Evolutionary conservation across 2,113 vertebrate genomes (phyloP), one percentile per base, ranked within the genome.

Genomic region (Zonotrichia leucophrys): DNA sequence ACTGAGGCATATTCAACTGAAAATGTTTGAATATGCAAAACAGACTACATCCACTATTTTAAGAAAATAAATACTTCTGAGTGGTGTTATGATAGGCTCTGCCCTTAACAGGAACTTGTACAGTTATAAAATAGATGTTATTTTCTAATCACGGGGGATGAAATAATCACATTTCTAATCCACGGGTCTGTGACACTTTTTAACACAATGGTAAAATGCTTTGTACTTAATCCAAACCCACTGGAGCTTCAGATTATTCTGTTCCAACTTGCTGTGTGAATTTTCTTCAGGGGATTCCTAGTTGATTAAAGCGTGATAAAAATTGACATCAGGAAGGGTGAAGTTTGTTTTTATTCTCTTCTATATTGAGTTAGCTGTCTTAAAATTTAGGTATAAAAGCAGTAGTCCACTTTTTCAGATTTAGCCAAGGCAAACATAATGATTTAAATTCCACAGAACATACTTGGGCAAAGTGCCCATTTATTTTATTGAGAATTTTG

Each of bases 161-260:
- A 77, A 77, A 70, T 24, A 84, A 58, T 58, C 12, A 42, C 7
- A n/a, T 56, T 82, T 91, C 46, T 67, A 41, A 28, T 94, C 14
- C 55, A 64, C 7, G 31, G 27, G 25, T 90, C 80, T 74, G 62
- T 95, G 58, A 17, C 90, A 75, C 78, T 94, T 96, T 85, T 84
- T 87, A 94, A 93, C 63, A 84, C 62, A 96, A 77, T 52, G 78
- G 31, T 72, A 92, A 93, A 22, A 93, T 93, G 46, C 60, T 78
- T 94, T 91, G 63, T 83, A 83, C 49, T 95, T 95, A 97, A 95
- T 97, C 83, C 79, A 96, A 77, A 49, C 64, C 78, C 67, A 62
- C 59, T 86, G 81, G 41, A 76, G 68, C 63, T 97, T 94, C 89
- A 90, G 86, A 88, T 95, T 95, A 82, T 80, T 47, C 58, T 95